These are phyloP conservation scores for Mythimna lalbum DNA, from an alignment of 2,888 invertebrate genomes.

Conservation along the genomic window DNA sequence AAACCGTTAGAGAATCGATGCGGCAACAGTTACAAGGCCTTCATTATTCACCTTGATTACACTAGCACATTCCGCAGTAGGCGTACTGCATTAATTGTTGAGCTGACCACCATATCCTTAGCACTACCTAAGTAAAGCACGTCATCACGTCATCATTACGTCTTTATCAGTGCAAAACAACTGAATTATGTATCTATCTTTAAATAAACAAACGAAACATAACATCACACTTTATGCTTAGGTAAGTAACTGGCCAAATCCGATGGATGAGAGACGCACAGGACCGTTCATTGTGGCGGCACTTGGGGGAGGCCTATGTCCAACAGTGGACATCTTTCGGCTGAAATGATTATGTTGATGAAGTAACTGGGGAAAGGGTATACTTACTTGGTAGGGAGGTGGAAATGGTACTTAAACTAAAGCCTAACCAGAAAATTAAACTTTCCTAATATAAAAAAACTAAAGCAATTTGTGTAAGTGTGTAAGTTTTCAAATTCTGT, in stretches of 20 bases:
- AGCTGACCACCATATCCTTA: slow-evolving; percentile 1
- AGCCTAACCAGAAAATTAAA: too few relatives aligned
- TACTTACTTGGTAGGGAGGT: too few relatives aligned
- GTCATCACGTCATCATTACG: neutral
- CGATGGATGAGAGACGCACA: too few relatives aligned
- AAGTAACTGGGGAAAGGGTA: neutral
- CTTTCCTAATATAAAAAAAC: neutral
- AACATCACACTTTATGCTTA: neutral
- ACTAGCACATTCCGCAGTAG: slow-evolving; percentile 38
- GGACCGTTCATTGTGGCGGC: too few relatives aligned
- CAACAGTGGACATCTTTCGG: too few relatives aligned
- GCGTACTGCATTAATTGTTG: slow-evolving; percentile 32
- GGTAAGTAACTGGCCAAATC: too few relatives aligned
- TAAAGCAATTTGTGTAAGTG: neutral
- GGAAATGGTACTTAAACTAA: neutral
- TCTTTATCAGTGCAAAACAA: neutral
- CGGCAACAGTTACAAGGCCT: slow-evolving; percentile 32
- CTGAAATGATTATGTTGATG: too few relatives aligned
- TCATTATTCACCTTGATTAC: slow-evolving; percentile 33
- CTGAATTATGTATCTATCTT: neutral
- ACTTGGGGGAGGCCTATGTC: too few relatives aligned
- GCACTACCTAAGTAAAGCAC: neutral
- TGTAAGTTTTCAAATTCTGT: neutral
- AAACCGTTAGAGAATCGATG: slow-evolving; percentile 26
- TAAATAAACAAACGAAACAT: neutral